Evolutionary conservation across 2,888 invertebrate species (phyloP).

Genomic region (Acleris cristana): DNA sequence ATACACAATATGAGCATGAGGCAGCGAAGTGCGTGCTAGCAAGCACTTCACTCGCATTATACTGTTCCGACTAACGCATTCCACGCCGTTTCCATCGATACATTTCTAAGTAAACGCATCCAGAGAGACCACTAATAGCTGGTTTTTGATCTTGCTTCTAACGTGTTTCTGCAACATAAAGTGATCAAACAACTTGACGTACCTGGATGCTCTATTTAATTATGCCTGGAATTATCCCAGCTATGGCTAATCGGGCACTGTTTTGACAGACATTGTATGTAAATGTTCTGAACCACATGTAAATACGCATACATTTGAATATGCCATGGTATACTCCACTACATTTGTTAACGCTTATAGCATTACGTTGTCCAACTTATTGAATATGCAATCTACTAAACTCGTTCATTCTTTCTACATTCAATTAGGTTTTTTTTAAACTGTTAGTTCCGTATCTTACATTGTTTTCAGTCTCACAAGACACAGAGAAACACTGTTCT

Average conservation of each 20-base stretch:
- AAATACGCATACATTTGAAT: conserved; percentile 42
- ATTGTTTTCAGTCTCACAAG: too few relatives aligned
- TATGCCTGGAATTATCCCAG: background rate
- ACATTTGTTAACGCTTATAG: conserved; percentile 30
- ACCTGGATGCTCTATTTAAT: conserved; percentile 14
- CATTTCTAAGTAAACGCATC: conserved; percentile 38
- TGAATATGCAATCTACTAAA: background rate
- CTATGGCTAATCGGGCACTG: conserved; percentile 9
- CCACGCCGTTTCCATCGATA: conserved; percentile 47
- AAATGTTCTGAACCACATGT: conserved; percentile 39
- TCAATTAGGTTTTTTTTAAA: too few relatives aligned
- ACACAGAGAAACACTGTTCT: background rate
- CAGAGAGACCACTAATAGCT: conserved; percentile 47
- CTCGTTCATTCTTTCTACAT: background rate
- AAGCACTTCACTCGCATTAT: conserved; percentile 28
- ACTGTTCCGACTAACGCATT: conserved; percentile 49
- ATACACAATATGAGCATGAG: conserved; percentile 19
- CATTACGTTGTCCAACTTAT: background rate
- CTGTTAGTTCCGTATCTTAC: too few relatives aligned
- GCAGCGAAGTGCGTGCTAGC: conserved; percentile 40
- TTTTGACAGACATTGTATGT: conserved; percentile 39
- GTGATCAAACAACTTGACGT: conserved; percentile 15
- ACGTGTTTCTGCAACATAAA: conserved; percentile 17
- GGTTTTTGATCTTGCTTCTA: conserved; percentile 53
- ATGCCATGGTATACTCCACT: conserved; percentile 25